Evolutionary conservation across 2,113 vertebrate species (phyloP).

Genomic region (Planiliza haematocheilus): DNA sequence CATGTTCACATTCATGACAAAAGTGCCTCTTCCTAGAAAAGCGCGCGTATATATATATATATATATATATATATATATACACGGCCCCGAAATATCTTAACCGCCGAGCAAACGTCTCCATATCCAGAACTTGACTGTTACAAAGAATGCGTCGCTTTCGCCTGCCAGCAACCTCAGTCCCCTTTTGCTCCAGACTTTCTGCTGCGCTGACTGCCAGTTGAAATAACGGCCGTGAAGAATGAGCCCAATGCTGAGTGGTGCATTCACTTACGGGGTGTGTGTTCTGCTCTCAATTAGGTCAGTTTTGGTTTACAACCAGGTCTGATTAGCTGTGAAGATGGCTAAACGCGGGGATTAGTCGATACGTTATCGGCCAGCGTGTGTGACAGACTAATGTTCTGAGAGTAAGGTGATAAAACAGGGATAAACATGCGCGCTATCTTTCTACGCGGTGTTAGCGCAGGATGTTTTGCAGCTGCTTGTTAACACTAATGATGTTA

Average conservation of each 20-base stretch:
- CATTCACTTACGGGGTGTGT: slow-evolving; percentile 42
- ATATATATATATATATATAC: slow-evolving; percentile 67
- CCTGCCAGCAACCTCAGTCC: slow-evolving; percentile 79
- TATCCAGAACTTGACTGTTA: slow-evolving; percentile 76
- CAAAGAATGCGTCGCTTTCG: slow-evolving; percentile 76
- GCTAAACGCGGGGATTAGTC: slow-evolving; percentile 39
- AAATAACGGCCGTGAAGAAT: slow-evolving; percentile 73
- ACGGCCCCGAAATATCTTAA: slow-evolving; percentile 73
- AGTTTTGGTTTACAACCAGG: slow-evolving; percentile 41
- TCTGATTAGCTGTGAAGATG: slow-evolving; percentile 59
- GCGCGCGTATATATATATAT: slow-evolving; percentile 55
- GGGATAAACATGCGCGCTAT: background rate
- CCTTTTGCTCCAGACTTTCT: slow-evolving; percentile 54
- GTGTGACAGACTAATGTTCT: slow-evolving; percentile 5
- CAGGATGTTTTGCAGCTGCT: slow-evolving; percentile 40
- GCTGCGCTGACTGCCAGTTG: slow-evolving; percentile 68
- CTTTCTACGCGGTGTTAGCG: slow-evolving; percentile 17
- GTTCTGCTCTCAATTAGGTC: slow-evolving; percentile 52
- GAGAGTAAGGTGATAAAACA: slow-evolving; percentile 16
- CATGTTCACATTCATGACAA: slow-evolving; percentile 48
- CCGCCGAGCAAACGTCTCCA: slow-evolving; percentile 77
- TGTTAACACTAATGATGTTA: slow-evolving; percentile 43
- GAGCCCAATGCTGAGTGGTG: slow-evolving; percentile 42
- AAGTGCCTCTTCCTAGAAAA: slow-evolving; percentile 52
- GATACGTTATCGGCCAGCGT: background rate